A percentile compares a stretch with the other conserved stretches of the same genome.
Conservation (phyloP, 2,113 vertebrate species). For the Oenanthe melanoleuca region DNA sequence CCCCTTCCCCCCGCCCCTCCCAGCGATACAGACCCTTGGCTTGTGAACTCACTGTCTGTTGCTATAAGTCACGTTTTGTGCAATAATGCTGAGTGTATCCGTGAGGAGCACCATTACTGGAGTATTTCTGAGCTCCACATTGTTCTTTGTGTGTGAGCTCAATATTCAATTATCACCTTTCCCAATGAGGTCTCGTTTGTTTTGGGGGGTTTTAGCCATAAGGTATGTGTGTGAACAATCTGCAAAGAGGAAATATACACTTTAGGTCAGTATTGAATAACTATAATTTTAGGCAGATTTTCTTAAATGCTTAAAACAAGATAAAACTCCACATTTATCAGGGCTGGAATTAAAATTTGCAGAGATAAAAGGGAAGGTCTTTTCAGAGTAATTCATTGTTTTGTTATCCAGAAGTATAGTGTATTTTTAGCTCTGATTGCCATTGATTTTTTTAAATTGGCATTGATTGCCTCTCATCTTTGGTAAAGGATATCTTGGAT, state of each 20-base stretch:
- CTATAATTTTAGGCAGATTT: not conserved
- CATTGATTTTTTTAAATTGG: not conserved
- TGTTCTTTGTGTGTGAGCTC: not conserved
- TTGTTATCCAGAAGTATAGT: not conserved
- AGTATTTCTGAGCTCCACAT: not conserved
- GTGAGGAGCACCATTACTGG: not conserved
- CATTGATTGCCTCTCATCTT: not conserved
- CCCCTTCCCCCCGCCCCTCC: too few species aligned
- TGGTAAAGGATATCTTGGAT: not conserved
- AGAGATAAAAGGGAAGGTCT: not conserved
- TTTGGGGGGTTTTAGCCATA: not conserved
- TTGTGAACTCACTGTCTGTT: not conserved
- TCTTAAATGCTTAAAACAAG: not conserved
- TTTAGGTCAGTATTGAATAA: not conserved
- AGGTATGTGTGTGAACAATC: too few species aligned
- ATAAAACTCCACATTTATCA: not conserved
- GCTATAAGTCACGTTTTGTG: not conserved
- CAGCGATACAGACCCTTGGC: fast-evolving
- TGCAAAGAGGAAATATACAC: not conserved
- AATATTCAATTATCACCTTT: not conserved
- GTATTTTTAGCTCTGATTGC: not conserved
- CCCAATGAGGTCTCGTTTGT: not conserved
- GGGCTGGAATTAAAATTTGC: not conserved
- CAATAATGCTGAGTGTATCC: not conserved
- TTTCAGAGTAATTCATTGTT: not conserved